Evolutionary conservation across 2,113 vertebrate species (phyloP), one percentile per base, ranked within the genome.

Genomic region (Pogonocichla stellata): DNA sequence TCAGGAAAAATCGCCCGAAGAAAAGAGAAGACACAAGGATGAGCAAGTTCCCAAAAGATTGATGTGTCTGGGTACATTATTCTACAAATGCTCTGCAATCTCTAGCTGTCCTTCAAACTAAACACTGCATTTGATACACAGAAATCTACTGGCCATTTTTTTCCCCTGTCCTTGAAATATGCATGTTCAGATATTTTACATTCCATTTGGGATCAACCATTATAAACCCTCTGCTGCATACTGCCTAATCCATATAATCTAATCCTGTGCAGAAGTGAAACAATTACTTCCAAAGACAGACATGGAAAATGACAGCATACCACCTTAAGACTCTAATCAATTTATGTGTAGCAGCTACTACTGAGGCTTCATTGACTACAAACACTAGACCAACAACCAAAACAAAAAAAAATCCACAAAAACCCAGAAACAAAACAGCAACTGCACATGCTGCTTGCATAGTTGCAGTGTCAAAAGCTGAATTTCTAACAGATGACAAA

Each of bases 401-500:
- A 86, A 48, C 8, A 34, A 58, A 79, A 58, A 79, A 42, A 47
- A 64, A 65, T 8, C 2, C 5, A 45, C 29, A 5, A 17, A 75
- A 87, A 9, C 6, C 6, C 51, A 81, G 50, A 86, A 87, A 45
- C 10, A 57, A 73, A 93, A 54, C 3, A 77, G 54, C 34, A 83
- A 73, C 19, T 64, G 48, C 57, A 72, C n/a, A 72, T 10, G 42
- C 34, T 65, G 28, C 61, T 92, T 10, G 2, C 14, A 25, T 2
- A 65, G 34, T 1, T 57, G 54, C n/a, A 57, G 28, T 19, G 58
- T 74, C 53, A 90, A 92, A 92, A 91, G 47, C 34, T 28, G 29
- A 47, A 70, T 91, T 92, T 95, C 51, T 91, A 78, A 45, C 56
- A 91, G 69, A 84, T 53, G 86, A 80, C 75, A 83, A 89, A 93